Evolutionary conservation across 2,113 vertebrate species (phyloP).

Genomic region (Festucalex cinctus): DNA sequence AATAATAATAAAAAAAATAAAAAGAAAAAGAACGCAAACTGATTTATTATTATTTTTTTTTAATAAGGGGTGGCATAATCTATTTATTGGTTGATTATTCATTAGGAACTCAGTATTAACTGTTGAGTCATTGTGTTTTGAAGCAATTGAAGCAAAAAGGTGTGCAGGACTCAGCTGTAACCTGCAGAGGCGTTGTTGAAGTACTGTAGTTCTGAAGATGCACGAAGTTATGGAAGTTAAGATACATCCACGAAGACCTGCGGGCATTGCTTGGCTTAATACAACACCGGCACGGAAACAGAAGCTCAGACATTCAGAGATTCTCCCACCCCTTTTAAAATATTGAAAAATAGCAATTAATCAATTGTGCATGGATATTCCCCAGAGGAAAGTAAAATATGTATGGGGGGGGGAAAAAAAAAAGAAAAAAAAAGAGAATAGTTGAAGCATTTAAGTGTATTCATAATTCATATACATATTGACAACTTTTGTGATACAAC

Average conservation of each 20-base stretch:
- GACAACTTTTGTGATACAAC: slow-evolving; percentile 76
- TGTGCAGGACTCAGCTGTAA: background rate
- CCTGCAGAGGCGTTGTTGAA: background rate
- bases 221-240: background rate
- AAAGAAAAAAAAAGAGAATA: slow-evolving; percentile 37
- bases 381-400: background rate
- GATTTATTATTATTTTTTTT: no score
- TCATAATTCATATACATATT: slow-evolving; percentile 80
- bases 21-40: no score
- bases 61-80: background rate
- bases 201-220: background rate
- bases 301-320: background rate
- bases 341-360: background rate
- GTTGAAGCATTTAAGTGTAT: slow-evolving; percentile 72
- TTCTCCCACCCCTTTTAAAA: background rate
- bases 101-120: background rate
- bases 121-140: background rate
- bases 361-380: background rate
- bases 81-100: background rate
- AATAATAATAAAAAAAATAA: no score
- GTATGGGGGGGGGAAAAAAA: no score
- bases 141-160: background rate
- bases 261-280: background rate
- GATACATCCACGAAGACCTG: background rate
- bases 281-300: background rate